phyloP scores from a whole-genome alignment of 35 echinoderm and acorn worm genomes.

The Patiria miniata region DNA sequence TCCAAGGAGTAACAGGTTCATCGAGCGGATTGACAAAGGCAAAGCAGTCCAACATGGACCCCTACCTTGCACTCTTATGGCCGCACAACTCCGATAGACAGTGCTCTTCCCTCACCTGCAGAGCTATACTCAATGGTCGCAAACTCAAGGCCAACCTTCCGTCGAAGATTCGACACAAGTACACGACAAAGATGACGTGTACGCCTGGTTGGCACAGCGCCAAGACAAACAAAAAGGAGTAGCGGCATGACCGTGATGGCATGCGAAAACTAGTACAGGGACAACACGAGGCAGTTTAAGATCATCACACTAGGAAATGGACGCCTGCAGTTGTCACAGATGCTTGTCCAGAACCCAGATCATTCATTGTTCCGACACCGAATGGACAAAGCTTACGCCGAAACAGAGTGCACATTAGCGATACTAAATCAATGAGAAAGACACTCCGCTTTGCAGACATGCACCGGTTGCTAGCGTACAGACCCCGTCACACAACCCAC shows the following conservation, averaged over 20 bases:
- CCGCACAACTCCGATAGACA: constrained; percentile 53
- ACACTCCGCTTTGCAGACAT: not conserved
- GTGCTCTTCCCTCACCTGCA: constrained; percentile 48
- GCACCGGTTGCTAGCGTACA: not conserved
- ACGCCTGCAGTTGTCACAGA: constrained; percentile 17
- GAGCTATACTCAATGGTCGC: constrained; percentile 45
- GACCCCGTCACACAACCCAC: too few species aligned
- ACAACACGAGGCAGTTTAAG: constrained; percentile 28
- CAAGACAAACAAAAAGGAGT: constrained; percentile 21
- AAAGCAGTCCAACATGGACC: constrained; percentile 3
- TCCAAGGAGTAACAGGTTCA: constrained; percentile 64
- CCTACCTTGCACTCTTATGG: constrained; percentile 46
- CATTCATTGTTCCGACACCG: constrained; percentile 34
- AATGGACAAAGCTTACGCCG: constrained; percentile 21
- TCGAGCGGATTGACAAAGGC: constrained; percentile 53
- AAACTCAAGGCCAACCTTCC: constrained; percentile 51
- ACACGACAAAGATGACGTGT: constrained; percentile 20
- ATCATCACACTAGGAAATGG: constrained; percentile 20
- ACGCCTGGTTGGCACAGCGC: not conserved
- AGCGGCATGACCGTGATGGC: constrained; percentile 9
- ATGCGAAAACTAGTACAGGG: constrained; percentile 19
- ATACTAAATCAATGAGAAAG: not conserved
- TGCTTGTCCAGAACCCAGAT: constrained; percentile 33
- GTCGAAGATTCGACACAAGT: not conserved
- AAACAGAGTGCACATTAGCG: constrained; percentile 17